A percentile compares a stretch with the other conserved stretches of the same genome.
phyloP scores from a whole-genome alignment of 2,888 invertebrate species.

The Tryphoninae sp. region DNA sequence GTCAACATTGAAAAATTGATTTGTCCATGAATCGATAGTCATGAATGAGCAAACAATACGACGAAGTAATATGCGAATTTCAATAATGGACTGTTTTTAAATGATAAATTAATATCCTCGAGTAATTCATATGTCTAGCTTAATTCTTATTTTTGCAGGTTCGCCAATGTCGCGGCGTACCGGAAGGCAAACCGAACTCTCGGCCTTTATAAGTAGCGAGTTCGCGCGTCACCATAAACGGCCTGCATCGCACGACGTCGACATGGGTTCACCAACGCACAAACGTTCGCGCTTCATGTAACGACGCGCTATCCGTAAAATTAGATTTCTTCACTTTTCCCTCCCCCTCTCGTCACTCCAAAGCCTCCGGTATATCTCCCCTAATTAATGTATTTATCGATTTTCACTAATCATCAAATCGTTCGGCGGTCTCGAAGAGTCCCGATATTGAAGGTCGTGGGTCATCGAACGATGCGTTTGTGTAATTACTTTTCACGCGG shows the following conservation, averaged over 20 bases:
- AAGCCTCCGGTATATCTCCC: conserved; percentile 58
- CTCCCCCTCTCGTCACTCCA: conserved; percentile 50
- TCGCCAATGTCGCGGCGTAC: conserved; percentile 82
- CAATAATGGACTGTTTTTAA: too few relatives aligned
- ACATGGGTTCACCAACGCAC: conserved; percentile 90
- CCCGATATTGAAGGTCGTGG: not conserved
- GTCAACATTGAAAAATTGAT: too few relatives aligned
- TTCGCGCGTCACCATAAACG: conserved; percentile 89
- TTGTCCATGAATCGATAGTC: too few relatives aligned
- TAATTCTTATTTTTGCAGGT: conserved; percentile 68
- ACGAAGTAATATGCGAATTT: too few relatives aligned
- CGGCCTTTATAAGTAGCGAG: conserved; percentile 88
- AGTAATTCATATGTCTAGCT: too few relatives aligned
- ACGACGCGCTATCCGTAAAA: conserved; percentile 78
- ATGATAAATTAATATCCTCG: too few relatives aligned
- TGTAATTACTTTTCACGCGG: conserved; percentile 6
- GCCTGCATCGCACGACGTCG: conserved; percentile 87
- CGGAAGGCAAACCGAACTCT: conserved; percentile 84
- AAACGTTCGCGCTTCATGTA: conserved; percentile 89
- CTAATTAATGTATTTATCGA: conserved; percentile 70
- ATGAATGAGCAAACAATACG: too few relatives aligned
- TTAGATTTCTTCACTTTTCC: conserved; percentile 75
- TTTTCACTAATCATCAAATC: conserved; percentile 42
- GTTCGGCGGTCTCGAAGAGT: not conserved
- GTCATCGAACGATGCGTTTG: conserved; percentile 5